These are phyloP conservation scores for Lithobates pipiens DNA, from an alignment of 2,797 vertebrate genomes.

Conservation along the genomic window DNA sequence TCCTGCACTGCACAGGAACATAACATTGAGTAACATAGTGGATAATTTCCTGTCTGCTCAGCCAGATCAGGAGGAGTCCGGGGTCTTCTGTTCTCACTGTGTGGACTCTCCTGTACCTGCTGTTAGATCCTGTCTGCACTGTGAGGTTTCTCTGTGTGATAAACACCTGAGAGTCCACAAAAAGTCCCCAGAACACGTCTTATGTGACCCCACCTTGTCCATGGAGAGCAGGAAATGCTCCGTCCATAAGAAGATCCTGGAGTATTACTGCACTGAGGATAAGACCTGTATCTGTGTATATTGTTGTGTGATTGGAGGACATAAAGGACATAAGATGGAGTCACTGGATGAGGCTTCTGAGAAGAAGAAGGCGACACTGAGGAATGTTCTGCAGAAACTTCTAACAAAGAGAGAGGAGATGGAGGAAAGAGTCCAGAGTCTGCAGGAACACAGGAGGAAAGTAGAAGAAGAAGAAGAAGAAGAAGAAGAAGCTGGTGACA, in stretches of 20 bases:
- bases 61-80: not conserved
- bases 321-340: not conserved
- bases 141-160: conserved; percentile 75
- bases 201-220: not conserved
- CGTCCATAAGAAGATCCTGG: not conserved
- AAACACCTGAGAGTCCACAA: conserved; percentile 75
- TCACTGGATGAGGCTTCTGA: not conserved
- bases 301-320: not conserved
- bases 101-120: conserved; percentile 52
- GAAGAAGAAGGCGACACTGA: not conserved
- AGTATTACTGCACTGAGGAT: not conserved
- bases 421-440: not conserved
- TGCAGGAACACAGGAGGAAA: not conserved
- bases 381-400: not conserved
- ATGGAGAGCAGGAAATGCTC: not conserved
- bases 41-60: not conserved
- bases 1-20: not conserved
- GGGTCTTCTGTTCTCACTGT: conserved; percentile 58
- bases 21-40: not conserved
- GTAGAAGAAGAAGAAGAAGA: not conserved
- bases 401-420: not conserved
- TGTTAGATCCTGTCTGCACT: conserved; percentile 75
- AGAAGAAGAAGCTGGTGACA: not conserved
- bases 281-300: not conserved
- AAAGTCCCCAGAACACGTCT: conserved; percentile 56